Percentiles rank a stretch among this genome's conserved stretches.
These are phyloP conservation scores for Cinclus mexicanus DNA, from an alignment of 2,113 vertebrate species.

Conservation along the genomic window DNA sequence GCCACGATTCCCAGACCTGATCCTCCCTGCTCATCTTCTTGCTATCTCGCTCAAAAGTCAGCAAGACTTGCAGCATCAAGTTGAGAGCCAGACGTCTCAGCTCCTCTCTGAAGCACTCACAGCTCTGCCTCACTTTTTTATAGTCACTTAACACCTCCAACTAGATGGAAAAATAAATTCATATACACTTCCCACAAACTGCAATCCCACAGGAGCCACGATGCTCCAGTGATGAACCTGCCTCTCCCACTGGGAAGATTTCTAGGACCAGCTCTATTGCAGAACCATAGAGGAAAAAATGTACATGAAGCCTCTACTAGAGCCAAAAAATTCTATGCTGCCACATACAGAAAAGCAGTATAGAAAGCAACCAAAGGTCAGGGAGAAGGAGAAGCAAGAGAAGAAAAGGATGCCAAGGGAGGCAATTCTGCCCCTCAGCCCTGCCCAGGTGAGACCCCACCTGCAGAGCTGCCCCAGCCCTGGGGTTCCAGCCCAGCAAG, in stretches of 20 bases:
- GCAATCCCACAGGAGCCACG: not conserved
- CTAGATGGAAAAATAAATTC: not conserved
- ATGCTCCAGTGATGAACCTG: not conserved
- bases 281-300: not conserved
- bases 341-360: not conserved
- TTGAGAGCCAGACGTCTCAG: not conserved
- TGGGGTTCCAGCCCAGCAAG: not conserved
- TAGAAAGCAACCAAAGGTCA: not conserved
- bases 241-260: not conserved
- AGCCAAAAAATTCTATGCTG: not conserved
- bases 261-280: not conserved
- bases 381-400: not conserved
- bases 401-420: not conserved
- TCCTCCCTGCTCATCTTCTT: not conserved
- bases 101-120: not conserved
- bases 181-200: not conserved
- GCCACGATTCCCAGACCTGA: not conserved
- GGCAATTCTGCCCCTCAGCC: not conserved
- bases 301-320: not conserved
- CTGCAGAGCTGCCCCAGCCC: not conserved
- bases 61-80: not conserved
- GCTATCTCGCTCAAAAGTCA: not conserved
- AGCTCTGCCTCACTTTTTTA: not conserved
- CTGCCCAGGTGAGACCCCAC: not conserved
- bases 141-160: not conserved